Evolutionary conservation across 1,140 invertebrate genomes (phyloP).

Genomic region (Rhyzopertha dominica): DNA sequence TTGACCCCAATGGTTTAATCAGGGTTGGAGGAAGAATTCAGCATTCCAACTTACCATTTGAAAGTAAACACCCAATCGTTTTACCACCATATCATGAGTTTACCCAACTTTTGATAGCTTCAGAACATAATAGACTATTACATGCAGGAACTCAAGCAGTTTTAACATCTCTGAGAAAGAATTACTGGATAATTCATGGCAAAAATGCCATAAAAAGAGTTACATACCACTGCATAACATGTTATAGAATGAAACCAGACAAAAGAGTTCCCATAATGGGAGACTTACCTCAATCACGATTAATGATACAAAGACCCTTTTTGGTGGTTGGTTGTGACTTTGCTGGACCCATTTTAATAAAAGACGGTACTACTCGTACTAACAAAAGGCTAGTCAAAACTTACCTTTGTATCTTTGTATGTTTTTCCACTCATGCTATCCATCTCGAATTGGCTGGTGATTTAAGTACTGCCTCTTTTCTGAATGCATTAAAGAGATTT

Average conservation of each 20-base stretch:
- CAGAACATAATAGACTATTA: background rate
- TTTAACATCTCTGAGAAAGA: background rate
- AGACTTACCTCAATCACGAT: background rate
- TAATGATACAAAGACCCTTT: background rate
- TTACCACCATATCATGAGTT: background rate
- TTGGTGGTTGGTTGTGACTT: background rate
- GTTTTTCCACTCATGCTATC: too few species aligned
- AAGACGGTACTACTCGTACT: too few species aligned
- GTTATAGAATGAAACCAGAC: background rate
- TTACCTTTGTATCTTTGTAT: too few species aligned
- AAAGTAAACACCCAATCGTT: background rate
- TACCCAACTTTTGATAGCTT: background rate
- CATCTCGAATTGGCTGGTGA: too few species aligned
- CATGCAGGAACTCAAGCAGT: background rate
- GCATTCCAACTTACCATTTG: background rate
- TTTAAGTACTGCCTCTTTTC: too few species aligned
- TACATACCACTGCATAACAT: background rate
- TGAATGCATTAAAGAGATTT: too few species aligned
- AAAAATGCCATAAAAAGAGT: background rate
- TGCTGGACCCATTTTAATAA: too few species aligned
- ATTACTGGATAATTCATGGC: background rate
- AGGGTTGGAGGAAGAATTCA: constrained; percentile 3
- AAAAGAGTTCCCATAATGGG: background rate
- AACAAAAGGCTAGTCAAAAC: too few species aligned
- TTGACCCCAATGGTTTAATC: background rate